A percentile compares a stretch with the other conserved stretches of the same genome.
Evolutionary conservation across 1,140 invertebrate genomes (phyloP).

Genomic region (Drosophila santomea): DNA sequence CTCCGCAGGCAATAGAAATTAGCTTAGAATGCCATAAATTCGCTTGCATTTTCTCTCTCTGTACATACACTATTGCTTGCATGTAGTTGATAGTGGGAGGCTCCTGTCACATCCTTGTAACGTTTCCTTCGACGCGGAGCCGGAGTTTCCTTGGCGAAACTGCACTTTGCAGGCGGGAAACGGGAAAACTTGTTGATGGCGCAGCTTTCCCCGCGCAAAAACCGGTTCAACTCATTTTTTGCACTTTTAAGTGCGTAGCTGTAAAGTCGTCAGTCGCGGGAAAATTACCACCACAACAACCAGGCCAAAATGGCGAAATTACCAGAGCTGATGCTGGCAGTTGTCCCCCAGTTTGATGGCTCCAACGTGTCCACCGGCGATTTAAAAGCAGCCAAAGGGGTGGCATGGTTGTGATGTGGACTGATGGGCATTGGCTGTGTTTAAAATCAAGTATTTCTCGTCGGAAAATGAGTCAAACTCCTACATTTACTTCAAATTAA

Average conservation of each 20-base stretch:
- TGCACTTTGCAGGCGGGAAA: constrained; percentile 53
- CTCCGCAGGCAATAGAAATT: no score
- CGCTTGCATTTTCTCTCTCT: neutral
- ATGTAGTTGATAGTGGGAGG: constrained; percentile 14
- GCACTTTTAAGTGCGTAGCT: constrained; percentile 35
- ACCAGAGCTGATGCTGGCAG: constrained; percentile 7
- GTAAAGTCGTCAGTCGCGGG: constrained; percentile 19
- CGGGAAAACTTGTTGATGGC: constrained; percentile 69
- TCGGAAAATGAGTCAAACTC: no score
- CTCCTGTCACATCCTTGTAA: constrained; percentile 52
- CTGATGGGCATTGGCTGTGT: no score
- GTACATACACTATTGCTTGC: constrained; percentile 6
- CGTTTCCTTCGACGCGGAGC: constrained; percentile 37
- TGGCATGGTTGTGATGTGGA: neutral
- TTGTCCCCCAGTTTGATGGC: constrained; percentile 12
- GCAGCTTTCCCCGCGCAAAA: constrained; percentile 5
- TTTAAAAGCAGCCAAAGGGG: neutral
- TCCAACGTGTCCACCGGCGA: neutral
- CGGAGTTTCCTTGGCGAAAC: constrained; percentile 31
- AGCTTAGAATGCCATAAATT: no score
- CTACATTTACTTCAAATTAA: no score
- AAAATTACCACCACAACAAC: constrained; percentile 17
- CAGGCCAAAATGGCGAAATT: constrained; percentile 18
- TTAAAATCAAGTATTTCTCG: neutral
- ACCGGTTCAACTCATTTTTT: neutral